Evolutionary conservation across 2,888 invertebrate genomes (phyloP).

Genomic region (Ochropleura plecta): DNA sequence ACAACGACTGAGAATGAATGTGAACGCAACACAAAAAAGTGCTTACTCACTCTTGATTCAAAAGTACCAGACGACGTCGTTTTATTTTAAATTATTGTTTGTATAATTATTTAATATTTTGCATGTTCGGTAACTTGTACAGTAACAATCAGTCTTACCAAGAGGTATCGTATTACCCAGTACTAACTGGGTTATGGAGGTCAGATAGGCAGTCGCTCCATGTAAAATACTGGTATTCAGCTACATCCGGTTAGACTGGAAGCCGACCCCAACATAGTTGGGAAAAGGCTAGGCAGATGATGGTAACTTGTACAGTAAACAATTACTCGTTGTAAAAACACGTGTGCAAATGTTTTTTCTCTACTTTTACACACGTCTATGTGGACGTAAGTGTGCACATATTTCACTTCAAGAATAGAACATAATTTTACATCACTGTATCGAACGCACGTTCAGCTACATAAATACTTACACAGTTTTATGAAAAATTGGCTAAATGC

Average conservation of each 20-base stretch:
- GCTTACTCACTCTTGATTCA: neutral
- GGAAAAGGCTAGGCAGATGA: too few relatives aligned
- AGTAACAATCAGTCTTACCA: neutral
- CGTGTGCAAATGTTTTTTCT: slow-evolving; percentile 10
- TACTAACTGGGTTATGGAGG: too few relatives aligned
- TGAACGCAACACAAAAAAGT: slow-evolving; percentile 22
- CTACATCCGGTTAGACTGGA: too few relatives aligned
- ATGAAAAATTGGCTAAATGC: slow-evolving; percentile 48
- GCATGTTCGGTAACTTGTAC: neutral
- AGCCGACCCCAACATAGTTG: too few relatives aligned
- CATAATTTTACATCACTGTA: slow-evolving; percentile 34
- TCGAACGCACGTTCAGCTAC: slow-evolving; percentile 38
- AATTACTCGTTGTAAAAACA: slow-evolving; percentile 4
- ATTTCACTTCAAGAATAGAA: slow-evolving; percentile 24
- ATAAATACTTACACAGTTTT: slow-evolving; percentile 36
- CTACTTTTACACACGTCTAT: slow-evolving; percentile 19
- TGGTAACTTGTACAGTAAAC: neutral
- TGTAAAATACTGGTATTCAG: too few relatives aligned
- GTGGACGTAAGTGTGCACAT: slow-evolving; percentile 5
- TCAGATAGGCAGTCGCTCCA: too few relatives aligned
- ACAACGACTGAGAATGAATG: slow-evolving; percentile 31
- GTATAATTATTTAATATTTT: slow-evolving; percentile 3
- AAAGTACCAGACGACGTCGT: neutral
- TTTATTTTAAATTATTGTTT: neutral
- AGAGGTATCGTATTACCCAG: too few relatives aligned